Evolutionary conservation across 2,797 vertebrate genomes (phyloP), one percentile per base, ranked within the genome.

Genomic region (Adrianichthys oophorus): DNA sequence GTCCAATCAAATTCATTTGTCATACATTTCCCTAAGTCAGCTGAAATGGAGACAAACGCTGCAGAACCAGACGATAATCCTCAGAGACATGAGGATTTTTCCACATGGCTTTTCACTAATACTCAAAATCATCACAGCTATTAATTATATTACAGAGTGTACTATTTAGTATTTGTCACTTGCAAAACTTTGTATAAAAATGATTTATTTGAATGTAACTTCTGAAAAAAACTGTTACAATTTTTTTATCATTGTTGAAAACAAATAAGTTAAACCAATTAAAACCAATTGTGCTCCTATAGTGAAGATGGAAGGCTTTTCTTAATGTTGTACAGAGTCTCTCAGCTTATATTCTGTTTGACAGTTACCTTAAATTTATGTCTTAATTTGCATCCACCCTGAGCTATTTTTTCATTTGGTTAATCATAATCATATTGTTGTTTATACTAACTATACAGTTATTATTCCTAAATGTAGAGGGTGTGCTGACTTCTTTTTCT

Each of bases 51-150:
- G 66, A 78, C 56, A 76, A 76, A 80, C 57, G 43, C 49, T 54
- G 52, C 60, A 64, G 67, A 69, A 78, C 65, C 56, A 49, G 14
- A 51, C 71, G 63, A 79, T 85, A 71, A 84, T 78, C 74, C 63
- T 48, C 16, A 16, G 19, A 57, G 62, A 37, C 58, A 72, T 58
- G 54, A 71, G 57, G 71, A 58, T 51, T 60, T 72, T 53, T 41
- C 66, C 77, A 82, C 59, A 62, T 67, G 62, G 62, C 29, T 65
- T 50, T 48, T 41, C n/a, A 43, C 24, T 40, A 62, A 59, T 46
- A 17, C 63, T 70, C 58, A 46, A 50, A 65, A 67, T 74, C 59
- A 73, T 74, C 65, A 42, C 7, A 62, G 62, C 29, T 56, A 62
- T 76, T 72, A 76, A 73, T 76, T 62, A 58, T 17, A 68, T 61